Percentiles rank a stretch among this genome's conserved stretches.
These are phyloP conservation scores for Ectemnius continuus DNA, from an alignment of 2,888 invertebrate species.

Conservation along the genomic window DNA sequence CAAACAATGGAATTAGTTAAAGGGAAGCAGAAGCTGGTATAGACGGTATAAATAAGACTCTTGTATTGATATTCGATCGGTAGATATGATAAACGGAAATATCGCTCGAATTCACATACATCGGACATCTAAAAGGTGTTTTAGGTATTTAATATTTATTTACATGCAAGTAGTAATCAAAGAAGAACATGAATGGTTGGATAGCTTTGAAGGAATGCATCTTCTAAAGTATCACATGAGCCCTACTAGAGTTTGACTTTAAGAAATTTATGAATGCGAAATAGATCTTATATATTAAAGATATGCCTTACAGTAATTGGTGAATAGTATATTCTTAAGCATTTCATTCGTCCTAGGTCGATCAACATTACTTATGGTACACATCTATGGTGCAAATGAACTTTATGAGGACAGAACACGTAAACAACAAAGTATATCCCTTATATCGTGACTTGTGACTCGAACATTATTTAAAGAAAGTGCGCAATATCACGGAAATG, in stretches of 20 bases:
- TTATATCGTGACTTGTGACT: background rate
- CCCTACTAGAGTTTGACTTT: conserved; percentile 40
- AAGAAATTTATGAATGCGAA: conserved; percentile 13
- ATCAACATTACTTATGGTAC: background rate
- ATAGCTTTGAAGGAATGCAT: no score
- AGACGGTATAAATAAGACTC: conserved; percentile 50
- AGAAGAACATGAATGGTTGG: no score
- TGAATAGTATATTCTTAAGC: background rate
- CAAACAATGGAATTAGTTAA: conserved; percentile 77
- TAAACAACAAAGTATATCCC: background rate
- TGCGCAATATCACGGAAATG: conserved; percentile 40
- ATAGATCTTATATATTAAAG: background rate
- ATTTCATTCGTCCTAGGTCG: background rate
- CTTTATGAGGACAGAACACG: background rate
- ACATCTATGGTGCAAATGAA: background rate
- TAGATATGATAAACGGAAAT: conserved; percentile 1
- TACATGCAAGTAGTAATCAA: no score
- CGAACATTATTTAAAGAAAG: conserved; percentile 10
- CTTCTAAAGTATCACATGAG: background rate
- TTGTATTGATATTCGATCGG: conserved; percentile 23
- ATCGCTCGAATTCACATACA: no score
- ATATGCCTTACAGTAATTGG: conserved; percentile 1
- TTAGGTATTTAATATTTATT: no score
- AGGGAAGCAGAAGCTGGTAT: conserved; percentile 74
- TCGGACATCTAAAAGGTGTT: no score